Evolutionary conservation across 2,888 invertebrate species (phyloP), one percentile per base, ranked within the genome.

Genomic region (Plusia festucae): DNA sequence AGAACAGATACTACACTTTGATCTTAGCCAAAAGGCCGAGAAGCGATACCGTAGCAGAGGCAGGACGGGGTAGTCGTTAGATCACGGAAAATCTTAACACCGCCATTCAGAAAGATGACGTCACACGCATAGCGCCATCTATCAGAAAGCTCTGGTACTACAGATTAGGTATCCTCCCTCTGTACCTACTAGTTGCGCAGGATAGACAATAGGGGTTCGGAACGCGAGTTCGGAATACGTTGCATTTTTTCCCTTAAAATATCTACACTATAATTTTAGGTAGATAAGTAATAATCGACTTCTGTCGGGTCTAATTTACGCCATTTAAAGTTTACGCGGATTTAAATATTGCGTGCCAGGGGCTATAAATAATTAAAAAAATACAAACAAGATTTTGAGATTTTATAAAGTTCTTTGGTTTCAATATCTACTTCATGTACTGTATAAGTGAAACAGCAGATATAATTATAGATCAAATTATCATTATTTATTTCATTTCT

Each of bases 191-290:
- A 15, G 34, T 34, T 34, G 13, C 27, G 27, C 27, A n/a, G n/a
- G n/a, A n/a, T n/a, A n/a, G n/a, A n/a, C n/a, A n/a, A n/a, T n/a
- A n/a, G n/a, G n/a, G n/a, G n/a, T n/a, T n/a, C n/a, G n/a, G n/a
- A n/a, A n/a, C n/a, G n/a, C n/a, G n/a, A n/a, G n/a, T n/a, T n/a
- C n/a, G n/a, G n/a, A n/a, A n/a, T n/a, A n/a, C n/a, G n/a, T n/a
- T n/a, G n/a, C n/a, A n/a, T n/a, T n/a, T n/a, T n/a, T n/a, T n/a
- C n/a, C n/a, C n/a, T n/a, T 87, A 88, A 86, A 85, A 82, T 78
- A 79, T 75, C 81, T 80, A 81, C 83, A 81, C 85, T 86, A 78
- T 87, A 86, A 89, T 89, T 89, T 90, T 82, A 68, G 70, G 76
- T 78, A 73, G 70, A 76, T 77, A 79, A 83, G 74, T 78, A 74